phyloP scores from a whole-genome alignment of 2,888 invertebrate genomes.

The Teleogryllus oceanicus region DNA sequence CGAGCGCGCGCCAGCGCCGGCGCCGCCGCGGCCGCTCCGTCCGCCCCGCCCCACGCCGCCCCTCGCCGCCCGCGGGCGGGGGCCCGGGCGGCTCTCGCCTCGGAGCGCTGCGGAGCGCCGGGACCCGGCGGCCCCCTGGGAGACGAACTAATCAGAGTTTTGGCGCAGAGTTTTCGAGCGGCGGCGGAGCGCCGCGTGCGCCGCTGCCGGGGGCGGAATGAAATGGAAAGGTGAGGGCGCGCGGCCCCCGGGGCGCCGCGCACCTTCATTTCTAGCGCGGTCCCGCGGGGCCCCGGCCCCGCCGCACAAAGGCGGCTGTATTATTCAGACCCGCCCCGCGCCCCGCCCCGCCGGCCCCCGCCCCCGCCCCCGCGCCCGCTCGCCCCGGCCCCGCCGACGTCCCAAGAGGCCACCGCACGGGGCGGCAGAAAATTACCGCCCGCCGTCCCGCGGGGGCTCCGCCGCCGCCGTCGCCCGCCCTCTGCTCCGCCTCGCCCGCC shows the following conservation, averaged over 20 bases:
- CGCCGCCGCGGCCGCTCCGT: conserved; percentile 4
- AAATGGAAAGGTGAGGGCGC: conserved; percentile 37
- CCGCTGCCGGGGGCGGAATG: conserved; percentile 35
- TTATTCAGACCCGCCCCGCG: conserved; percentile 19
- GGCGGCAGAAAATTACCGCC: conserved; percentile 73
- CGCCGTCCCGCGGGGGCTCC: background rate
- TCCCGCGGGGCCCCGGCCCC: conserved; percentile 20
- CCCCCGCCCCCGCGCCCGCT: background rate
- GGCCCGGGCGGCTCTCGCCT: background rate
- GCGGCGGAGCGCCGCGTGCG: conserved; percentile 33
- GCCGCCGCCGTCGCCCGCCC: background rate
- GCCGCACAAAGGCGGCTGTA: conserved; percentile 20
- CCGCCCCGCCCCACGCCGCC: background rate
- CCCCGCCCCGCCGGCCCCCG: background rate
- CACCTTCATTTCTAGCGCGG: conserved; percentile 39
- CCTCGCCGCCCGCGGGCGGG: background rate
- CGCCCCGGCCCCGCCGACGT: conserved; percentile 41
- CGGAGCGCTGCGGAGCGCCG: conserved; percentile 11
- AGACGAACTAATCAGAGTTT: conserved; percentile 38
- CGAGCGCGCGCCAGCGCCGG: background rate
- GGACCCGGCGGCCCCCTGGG: conserved; percentile 28
- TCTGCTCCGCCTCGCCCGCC: background rate
- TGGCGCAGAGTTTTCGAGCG: conserved; percentile 38
- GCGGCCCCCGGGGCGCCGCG: conserved; percentile 42
- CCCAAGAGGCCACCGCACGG: conserved; percentile 67